Conservation (phyloP, 2,797 vertebrate species). For the Fistularia commersonii region DNA sequence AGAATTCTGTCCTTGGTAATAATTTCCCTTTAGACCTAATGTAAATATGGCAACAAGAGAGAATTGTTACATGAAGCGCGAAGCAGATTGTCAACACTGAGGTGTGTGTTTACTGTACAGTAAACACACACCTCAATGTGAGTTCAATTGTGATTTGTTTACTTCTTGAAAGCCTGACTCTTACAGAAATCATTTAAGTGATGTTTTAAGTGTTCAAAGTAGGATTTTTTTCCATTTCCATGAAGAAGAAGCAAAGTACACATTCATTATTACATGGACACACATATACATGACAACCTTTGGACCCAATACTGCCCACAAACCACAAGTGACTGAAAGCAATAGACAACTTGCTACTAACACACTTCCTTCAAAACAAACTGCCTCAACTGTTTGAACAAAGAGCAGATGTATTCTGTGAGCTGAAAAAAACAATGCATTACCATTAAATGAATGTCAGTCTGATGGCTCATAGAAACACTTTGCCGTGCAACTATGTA, state of each 20-base stretch:
- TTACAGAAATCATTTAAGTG: not conserved
- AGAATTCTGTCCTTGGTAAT: constrained; percentile 4
- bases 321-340: no score
- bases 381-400: no score
- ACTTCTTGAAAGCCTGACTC: not conserved
- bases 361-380: no score
- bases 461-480: no score
- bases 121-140: no score
- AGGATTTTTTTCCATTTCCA: not conserved
- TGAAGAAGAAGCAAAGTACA: not conserved
- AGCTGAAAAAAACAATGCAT: no score
- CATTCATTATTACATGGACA: not conserved
- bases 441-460: no score
- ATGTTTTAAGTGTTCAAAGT: constrained; percentile 5
- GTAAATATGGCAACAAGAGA: constrained; percentile 1
- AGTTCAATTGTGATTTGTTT: constrained; percentile 20
- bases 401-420: no score
- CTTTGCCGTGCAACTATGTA: no score
- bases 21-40: not conserved
- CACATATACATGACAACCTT: not conserved
- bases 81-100: not conserved
- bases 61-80: not conserved
- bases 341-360: no score
- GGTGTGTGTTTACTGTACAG: constrained; percentile 9
- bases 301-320: no score